These are phyloP conservation scores for Panthera uncia DNA, from an alignment of 2,113 vertebrate species.

Conservation along the genomic window DNA sequence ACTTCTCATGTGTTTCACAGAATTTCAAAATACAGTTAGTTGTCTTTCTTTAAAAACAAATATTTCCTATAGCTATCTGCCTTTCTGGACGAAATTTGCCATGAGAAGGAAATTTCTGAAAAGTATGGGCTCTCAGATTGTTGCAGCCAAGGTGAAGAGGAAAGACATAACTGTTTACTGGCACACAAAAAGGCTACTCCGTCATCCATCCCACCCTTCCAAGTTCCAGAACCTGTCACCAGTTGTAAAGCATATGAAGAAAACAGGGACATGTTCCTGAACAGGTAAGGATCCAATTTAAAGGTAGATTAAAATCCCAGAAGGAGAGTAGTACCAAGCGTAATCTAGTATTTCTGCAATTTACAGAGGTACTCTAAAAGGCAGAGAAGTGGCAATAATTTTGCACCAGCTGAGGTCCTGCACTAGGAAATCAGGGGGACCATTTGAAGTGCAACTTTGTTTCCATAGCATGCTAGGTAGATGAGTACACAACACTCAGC, in stretches of 20 bases:
- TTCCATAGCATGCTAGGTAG: neutral
- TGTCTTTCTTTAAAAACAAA: neutral
- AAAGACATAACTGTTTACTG: constrained; percentile 76
- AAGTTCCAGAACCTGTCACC: constrained; percentile 37
- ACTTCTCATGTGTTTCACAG: neutral
- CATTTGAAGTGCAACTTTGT: neutral
- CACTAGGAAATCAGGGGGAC: neutral
- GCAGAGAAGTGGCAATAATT: neutral
- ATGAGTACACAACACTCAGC: neutral
- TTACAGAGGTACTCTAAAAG: neutral
- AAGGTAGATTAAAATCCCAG: neutral
- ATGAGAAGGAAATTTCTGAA: constrained; percentile 60
- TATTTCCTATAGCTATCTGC: constrained; percentile 45
- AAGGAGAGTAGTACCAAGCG: neutral
- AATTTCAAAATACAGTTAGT: neutral
- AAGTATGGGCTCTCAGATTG: constrained; percentile 63
- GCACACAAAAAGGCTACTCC: constrained; percentile 48
- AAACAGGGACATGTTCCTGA: constrained; percentile 41
- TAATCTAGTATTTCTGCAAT: neutral
- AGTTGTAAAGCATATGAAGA: constrained; percentile 75
- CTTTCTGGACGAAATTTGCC: constrained; percentile 81
- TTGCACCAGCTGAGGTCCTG: neutral
- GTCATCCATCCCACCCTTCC: constrained; percentile 36
- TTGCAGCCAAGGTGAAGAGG: constrained; percentile 69
- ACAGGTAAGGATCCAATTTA: constrained; percentile 61